phyloP scores from a whole-genome alignment of 2,888 invertebrate species.

The Dioctria rufipes region DNA sequence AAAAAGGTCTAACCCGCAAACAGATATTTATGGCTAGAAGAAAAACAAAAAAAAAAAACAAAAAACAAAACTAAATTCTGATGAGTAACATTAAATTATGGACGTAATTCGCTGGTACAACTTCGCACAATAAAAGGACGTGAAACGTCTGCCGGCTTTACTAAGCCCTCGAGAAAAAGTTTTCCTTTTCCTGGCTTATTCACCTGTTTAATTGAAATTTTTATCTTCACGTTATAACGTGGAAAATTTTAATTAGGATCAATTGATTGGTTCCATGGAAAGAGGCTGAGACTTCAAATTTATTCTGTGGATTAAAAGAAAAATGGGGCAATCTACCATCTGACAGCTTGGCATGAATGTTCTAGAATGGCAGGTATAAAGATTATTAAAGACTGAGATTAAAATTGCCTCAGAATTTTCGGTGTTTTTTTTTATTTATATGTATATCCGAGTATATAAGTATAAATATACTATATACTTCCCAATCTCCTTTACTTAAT shows the following conservation, averaged over 20 bases:
- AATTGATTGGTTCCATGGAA: not conserved
- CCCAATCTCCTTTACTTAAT: not conserved
- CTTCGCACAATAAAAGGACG: not conserved
- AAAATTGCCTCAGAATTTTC: not conserved
- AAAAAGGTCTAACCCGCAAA: not conserved
- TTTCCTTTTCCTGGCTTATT: conserved; percentile 1
- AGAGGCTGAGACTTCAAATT: too few relatives aligned
- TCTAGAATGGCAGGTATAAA: not conserved
- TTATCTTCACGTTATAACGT: conserved; percentile 5
- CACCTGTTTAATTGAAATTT: conserved; percentile 31
- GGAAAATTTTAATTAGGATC: conserved; percentile 22
- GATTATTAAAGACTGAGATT: not conserved
- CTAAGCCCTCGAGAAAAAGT: not conserved
- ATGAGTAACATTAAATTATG: too few relatives aligned
- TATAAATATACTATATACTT: not conserved
- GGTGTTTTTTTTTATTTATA: too few relatives aligned
- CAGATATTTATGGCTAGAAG: not conserved
- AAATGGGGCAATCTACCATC: not conserved
- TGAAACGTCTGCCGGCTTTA: not conserved
- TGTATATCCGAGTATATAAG: not conserved
- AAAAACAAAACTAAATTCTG: too few relatives aligned
- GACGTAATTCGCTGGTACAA: not conserved
- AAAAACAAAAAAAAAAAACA: too few relatives aligned
- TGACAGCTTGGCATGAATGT: not conserved
- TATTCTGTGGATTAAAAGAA: not conserved